These are phyloP conservation scores for Callospermophilus lateralis DNA, from an alignment of 2,113 vertebrate species.

Conservation along the genomic window DNA sequence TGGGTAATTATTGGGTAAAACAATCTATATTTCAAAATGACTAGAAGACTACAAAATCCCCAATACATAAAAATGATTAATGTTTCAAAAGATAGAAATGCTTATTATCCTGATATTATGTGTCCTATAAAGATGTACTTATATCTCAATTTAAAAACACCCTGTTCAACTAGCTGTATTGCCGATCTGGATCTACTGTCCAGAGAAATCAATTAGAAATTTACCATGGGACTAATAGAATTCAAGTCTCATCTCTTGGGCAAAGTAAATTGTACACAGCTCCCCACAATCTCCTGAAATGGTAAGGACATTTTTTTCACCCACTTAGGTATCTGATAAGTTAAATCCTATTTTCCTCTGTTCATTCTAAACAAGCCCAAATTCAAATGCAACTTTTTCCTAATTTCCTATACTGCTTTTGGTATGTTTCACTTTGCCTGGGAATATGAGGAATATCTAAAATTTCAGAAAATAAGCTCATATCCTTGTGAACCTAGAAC, in stretches of 20 bases:
- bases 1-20: not conserved
- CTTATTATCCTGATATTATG: not conserved
- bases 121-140: not conserved
- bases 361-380: not conserved
- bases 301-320: not conserved
- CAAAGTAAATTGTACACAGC: slow-evolving; percentile 14
- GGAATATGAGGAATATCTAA: not conserved
- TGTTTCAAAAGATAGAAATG: not conserved
- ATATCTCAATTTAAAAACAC: not conserved
- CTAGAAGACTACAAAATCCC: not conserved
- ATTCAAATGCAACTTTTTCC: not conserved
- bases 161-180: not conserved
- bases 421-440: not conserved
- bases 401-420: not conserved
- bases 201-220: not conserved
- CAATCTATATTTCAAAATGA: not conserved
- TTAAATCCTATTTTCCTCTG: not conserved
- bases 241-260: not conserved
- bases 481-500: not conserved
- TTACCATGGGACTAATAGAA: not conserved
- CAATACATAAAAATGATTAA: not conserved
- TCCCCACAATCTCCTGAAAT: not conserved
- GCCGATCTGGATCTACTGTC: not conserved
- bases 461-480: not conserved
- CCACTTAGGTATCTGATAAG: not conserved